Evolutionary conservation across 2,797 vertebrate species (phyloP), one percentile per base, ranked within the genome.

Genomic region (Pteronotus mesoamericanus): DNA sequence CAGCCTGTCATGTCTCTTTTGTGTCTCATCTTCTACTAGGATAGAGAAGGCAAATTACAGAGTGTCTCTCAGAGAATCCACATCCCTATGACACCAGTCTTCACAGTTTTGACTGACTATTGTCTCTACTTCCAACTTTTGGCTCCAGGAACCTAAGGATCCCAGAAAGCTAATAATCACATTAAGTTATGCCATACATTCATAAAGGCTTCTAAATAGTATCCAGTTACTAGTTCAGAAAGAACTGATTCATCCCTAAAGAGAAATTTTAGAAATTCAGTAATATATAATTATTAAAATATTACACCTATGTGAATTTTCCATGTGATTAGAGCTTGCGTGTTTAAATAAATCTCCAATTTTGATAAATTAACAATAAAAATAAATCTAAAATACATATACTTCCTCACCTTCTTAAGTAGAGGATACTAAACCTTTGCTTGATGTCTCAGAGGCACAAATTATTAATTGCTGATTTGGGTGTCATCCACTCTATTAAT

Each of bases 281-380:
- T 72, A 66, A 90, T 29, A 94, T 24, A 68, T 42, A 51, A 75
- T 86, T 77, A 89, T 19, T 74, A 66, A 90, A 87, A 82, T 75
- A 94, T 11, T 78, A 34, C 46, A 91, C 44, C 48, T 69, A 69
- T 39, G 37, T 69, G 4, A 86, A 84, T 89, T 94, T 74, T 74
- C 48, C 55, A 88, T 79, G 57, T 93, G 39, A 89, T 32, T 86
- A 75, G 29, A 92, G 15, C 15, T 64, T 75, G 0, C 21, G 80
- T 71, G 34, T 83, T 96, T 92, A 94, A 90, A 77, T 94, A 92
- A 88, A 94, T 90, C 24, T 75, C 89, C 53, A 94, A 92, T 69
- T 87, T 87, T 9, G 46, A 48, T 18, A 84, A 24, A 95, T 71
- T 80, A 94, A 16, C 53, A 7, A 95, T 72, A 89, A 94, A 96